Percentiles rank a stretch among this genome's conserved stretches.
Evolutionary conservation across 2,113 vertebrate species (phyloP).

Genomic region (Nothoprocta perdicaria): DNA sequence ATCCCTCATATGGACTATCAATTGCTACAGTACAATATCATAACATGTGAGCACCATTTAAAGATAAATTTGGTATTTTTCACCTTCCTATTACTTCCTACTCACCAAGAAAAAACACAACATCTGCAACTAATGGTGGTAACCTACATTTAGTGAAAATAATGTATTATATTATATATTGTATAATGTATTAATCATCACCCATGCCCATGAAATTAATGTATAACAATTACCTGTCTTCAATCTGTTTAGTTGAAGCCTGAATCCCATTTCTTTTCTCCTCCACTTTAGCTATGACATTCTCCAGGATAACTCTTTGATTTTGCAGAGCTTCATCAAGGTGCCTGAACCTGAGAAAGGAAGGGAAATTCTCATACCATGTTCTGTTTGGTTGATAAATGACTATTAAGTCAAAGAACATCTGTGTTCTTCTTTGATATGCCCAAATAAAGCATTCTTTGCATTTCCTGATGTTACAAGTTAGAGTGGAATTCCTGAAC

Average conservation of each 20-base stretch:
- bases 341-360: slow-evolving; percentile 76
- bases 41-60: background rate
- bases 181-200: background rate
- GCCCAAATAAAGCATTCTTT: background rate
- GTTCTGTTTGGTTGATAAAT: background rate
- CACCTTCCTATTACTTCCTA: background rate
- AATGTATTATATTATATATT: background rate
- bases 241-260: slow-evolving; percentile 81
- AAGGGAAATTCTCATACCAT: background rate
- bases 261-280: slow-evolving; percentile 82
- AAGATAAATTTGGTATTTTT: background rate
- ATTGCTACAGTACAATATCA: background rate
- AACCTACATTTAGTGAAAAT: background rate
- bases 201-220: background rate
- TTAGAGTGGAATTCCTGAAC: background rate
- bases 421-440: background rate
- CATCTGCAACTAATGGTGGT: background rate
- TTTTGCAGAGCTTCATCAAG: slow-evolving; percentile 82
- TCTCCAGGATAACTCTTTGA: slow-evolving; percentile 81
- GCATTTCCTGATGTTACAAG: background rate
- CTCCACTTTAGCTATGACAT: slow-evolving; percentile 80
- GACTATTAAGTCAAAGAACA: background rate
- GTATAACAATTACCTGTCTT: slow-evolving; percentile 78
- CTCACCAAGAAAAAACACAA: background rate
- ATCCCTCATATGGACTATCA: background rate